Percentiles rank a stretch among this genome's conserved stretches.
Evolutionary conservation across 2,888 invertebrate genomes (phyloP).

Genomic region (Melanargia galathea): DNA sequence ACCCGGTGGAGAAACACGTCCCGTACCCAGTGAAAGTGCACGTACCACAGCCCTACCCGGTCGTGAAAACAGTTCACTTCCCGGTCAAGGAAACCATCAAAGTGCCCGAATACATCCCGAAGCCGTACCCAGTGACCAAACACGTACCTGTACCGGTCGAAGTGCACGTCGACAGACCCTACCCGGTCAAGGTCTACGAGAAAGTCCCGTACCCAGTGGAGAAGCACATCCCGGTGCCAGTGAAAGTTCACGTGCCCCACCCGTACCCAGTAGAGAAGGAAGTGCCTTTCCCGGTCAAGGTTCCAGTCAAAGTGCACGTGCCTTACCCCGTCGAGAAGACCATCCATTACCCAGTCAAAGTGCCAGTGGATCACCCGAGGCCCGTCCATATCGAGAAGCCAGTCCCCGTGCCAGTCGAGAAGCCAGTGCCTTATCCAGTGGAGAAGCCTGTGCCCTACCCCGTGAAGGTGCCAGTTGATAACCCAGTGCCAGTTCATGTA

Average conservation of each 20-base stretch:
- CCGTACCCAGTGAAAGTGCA: conserved; percentile 86
- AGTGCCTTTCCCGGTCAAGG: conserved; percentile 84
- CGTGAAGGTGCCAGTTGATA: conserved; percentile 85
- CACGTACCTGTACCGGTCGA: conserved; percentile 85
- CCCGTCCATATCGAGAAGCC: conserved; percentile 86
- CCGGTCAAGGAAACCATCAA: conserved; percentile 85
- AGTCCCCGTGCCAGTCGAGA: conserved; percentile 87
- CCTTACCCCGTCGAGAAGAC: conserved; percentile 89
- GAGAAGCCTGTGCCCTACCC: conserved; percentile 87
- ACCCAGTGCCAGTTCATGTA: conserved; percentile 88
- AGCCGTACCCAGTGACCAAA: conserved; percentile 86
- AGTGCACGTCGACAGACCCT: conserved; percentile 85
- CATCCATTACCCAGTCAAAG: conserved; percentile 87
- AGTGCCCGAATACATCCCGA: conserved; percentile 85
- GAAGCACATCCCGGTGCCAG: conserved; percentile 85
- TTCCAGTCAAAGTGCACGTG: conserved; percentile 87
- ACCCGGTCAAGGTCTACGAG: conserved; percentile 83
- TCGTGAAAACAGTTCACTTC: conserved; percentile 85
- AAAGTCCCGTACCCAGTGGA: conserved; percentile 88
- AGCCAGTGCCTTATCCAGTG: conserved; percentile 88
- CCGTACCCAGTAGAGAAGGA: conserved; percentile 89
- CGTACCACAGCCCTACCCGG: conserved; percentile 87
- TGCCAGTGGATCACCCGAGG: conserved; percentile 86
- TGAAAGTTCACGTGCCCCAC: conserved; percentile 87
- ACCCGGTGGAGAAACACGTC: conserved; percentile 86